These are phyloP conservation scores for Parazoanthus atlanticus DNA, from an alignment of 92 coral and sea anemone species.

Conservation along the genomic window DNA sequence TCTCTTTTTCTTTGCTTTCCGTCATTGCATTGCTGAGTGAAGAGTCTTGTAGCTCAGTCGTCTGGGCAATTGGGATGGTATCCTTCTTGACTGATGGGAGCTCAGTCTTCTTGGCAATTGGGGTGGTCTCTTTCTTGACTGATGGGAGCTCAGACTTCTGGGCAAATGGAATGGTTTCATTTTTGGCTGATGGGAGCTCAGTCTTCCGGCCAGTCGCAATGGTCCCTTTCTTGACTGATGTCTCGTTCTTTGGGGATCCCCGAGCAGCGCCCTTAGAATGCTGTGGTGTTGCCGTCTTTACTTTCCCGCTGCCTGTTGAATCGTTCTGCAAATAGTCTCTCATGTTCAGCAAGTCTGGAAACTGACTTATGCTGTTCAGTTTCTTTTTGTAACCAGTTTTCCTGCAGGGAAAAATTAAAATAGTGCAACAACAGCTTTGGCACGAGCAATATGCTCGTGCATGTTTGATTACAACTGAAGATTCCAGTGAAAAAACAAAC, in stretches of 20 bases:
- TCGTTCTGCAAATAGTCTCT: conserved; percentile 71
- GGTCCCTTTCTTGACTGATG: not conserved
- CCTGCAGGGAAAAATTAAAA: conserved; percentile 38
- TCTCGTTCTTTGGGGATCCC: conserved; percentile 11
- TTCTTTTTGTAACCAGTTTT: conserved; percentile 97
- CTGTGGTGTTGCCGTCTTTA: conserved; percentile 21
- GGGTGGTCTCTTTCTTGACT: not conserved
- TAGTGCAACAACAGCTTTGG: not conserved
- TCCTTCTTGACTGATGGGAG: not conserved
- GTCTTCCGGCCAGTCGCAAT: not conserved
- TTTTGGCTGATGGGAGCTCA: not conserved
- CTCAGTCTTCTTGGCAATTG: not conserved
- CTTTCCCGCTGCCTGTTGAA: conserved; percentile 21
- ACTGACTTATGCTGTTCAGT: conserved; percentile 81
- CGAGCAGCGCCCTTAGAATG: not conserved
- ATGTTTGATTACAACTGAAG: too few relatives aligned
- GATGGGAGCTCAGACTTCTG: not conserved
- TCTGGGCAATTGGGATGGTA: not conserved
- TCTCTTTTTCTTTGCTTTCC: not conserved
- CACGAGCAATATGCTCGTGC: too few relatives aligned
- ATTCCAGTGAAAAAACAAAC: too few relatives aligned
- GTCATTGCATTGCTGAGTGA: not conserved
- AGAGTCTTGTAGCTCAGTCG: not conserved
- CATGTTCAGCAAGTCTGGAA: conserved; percentile 90
- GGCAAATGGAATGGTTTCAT: not conserved